Conservation (phyloP, 2,113 vertebrate species). For the Galbula dea region DNA sequence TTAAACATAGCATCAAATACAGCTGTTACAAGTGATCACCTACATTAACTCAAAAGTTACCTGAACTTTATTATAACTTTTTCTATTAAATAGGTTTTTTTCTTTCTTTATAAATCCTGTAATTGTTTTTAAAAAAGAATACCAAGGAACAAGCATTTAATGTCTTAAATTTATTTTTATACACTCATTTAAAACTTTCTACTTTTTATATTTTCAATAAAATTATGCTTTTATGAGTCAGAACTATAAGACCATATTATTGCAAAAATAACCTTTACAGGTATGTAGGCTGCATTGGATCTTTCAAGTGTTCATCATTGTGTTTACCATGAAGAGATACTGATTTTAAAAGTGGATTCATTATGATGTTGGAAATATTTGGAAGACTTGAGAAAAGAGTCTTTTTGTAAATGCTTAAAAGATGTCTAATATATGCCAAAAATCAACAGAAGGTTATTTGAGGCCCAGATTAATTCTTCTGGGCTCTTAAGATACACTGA, state of each 20-base stretch:
- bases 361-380: background rate
- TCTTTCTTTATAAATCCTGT: background rate
- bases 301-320: background rate
- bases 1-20: background rate
- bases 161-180: background rate
- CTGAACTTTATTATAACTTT: conserved; percentile 40
- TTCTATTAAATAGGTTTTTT: background rate
- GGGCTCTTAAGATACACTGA: conserved; percentile 10
- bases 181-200: conserved; percentile 21
- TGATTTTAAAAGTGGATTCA: conserved; percentile 6
- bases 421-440: background rate
- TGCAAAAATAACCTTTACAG: conserved; percentile 56
- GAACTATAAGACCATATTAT: conserved; percentile 56
- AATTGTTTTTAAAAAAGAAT: conserved; percentile 14
- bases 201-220: conserved; percentile 59
- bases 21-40: background rate
- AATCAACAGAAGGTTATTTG: conserved; percentile 27
- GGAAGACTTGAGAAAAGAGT: background rate
- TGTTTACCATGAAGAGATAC: background rate
- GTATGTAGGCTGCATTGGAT: conserved; percentile 19
- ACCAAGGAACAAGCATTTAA: conserved; percentile 33
- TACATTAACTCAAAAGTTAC: conserved; percentile 1
- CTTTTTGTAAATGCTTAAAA: background rate
- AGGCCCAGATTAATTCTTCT: conserved; percentile 16
- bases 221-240: conserved; percentile 39